Conservation (phyloP, 2,888 invertebrate genomes). For the Pammene aurita region DNA sequence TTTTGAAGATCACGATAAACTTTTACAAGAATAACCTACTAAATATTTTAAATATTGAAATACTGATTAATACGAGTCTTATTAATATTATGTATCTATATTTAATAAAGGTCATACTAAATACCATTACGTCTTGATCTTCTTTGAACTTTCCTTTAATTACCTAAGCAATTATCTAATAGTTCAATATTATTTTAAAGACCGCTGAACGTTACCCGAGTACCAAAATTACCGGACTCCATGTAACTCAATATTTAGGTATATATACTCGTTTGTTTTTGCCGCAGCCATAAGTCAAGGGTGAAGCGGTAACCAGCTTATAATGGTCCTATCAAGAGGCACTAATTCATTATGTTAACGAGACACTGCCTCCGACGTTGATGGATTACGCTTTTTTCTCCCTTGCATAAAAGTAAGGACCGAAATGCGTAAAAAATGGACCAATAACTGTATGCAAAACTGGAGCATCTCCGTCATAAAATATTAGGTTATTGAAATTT, state of each 20-base stretch:
- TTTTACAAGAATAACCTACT: no score
- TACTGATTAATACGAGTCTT: no score
- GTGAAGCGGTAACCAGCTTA: slow-evolving; percentile 43
- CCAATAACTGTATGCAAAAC: slow-evolving; percentile 64
- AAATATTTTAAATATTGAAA: no score
- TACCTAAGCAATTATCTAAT: no score
- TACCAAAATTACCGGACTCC: not conserved
- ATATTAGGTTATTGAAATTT: slow-evolving; percentile 70
- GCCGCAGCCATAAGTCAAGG: slow-evolving; percentile 40
- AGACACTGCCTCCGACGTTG: slow-evolving; percentile 75
- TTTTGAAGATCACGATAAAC: no score
- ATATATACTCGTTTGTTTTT: slow-evolving; percentile 19
- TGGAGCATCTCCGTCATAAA: slow-evolving; percentile 55
- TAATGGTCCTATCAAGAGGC: slow-evolving; percentile 49
- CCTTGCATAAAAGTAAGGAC: slow-evolving; percentile 52
- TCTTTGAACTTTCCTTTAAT: no score
- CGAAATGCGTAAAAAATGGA: slow-evolving; percentile 59
- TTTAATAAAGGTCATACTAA: no score
- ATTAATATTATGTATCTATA: no score
- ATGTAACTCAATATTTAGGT: not conserved
- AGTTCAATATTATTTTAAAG: no score
- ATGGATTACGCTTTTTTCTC: slow-evolving; percentile 69
- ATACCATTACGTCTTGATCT: no score
- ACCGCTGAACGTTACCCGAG: no score
- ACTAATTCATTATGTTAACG: slow-evolving; percentile 81